A percentile compares a stretch with the other conserved stretches of the same genome.
These are phyloP conservation scores for Lathronympha strigana DNA, from an alignment of 2,888 invertebrate species.

Conservation along the genomic window DNA sequence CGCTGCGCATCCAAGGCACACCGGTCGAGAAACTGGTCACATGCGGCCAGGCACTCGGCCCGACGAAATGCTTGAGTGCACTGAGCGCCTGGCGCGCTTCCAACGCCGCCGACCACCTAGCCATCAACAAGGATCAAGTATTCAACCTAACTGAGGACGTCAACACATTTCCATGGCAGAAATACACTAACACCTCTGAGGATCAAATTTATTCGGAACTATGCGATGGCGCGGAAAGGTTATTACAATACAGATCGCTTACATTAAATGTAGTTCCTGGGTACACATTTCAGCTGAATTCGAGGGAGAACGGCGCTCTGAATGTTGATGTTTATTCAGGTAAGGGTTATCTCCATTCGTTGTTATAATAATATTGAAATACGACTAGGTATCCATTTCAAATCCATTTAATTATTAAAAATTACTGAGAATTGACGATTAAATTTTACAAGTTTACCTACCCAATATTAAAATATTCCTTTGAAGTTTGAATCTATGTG, in stretches of 20 bases:
- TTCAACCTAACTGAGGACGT: slow-evolving; percentile 61
- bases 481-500: too few species aligned
- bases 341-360: slow-evolving; percentile 48
- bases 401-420: too few species aligned
- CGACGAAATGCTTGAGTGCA: slow-evolving; percentile 83
- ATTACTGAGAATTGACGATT: too few species aligned
- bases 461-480: too few species aligned
- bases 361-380: not conserved
- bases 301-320: slow-evolving; percentile 79
- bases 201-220: slow-evolving; percentile 79
- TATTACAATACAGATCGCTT: slow-evolving; percentile 79
- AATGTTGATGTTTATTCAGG: slow-evolving; percentile 78
- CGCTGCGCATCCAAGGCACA: slow-evolving; percentile 51
- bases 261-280: slow-evolving; percentile 79
- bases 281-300: slow-evolving; percentile 76
- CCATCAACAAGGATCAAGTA: slow-evolving; percentile 44
- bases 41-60: slow-evolving; percentile 67
- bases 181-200: slow-evolving; percentile 70
- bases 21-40: slow-evolving; percentile 52
- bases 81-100: slow-evolving; percentile 81
- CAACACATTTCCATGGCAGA: slow-evolving; percentile 72
- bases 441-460: too few species aligned
- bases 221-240: slow-evolving; percentile 74
- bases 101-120: slow-evolving; percentile 55
- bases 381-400: not conserved